phyloP scores from a whole-genome alignment of 2,113 vertebrate genomes.

The Mixornis gularis region DNA sequence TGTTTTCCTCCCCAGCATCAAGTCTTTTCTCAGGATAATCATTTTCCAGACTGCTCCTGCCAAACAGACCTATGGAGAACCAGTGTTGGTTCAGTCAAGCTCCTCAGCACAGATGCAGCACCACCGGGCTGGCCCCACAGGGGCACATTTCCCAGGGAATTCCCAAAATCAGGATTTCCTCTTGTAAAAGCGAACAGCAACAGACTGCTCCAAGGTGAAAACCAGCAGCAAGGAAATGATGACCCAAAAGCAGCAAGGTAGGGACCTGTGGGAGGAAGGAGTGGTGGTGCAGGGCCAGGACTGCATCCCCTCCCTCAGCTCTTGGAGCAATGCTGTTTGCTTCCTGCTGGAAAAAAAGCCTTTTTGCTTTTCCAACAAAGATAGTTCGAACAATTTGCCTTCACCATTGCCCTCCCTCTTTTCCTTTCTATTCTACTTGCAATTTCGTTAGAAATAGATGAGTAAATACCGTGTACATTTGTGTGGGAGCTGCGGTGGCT shows the following conservation, averaged over 20 bases:
- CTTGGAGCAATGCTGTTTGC: neutral
- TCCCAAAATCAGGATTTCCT: neutral
- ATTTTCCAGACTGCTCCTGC: neutral
- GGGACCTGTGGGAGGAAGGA: neutral
- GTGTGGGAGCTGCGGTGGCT: neutral
- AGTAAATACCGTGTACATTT: neutral
- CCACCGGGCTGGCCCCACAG: accelerated
- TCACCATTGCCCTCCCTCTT: neutral
- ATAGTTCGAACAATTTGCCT: neutral
- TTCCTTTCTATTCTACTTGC: neutral
- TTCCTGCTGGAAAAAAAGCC: neutral
- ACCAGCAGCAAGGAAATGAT: neutral
- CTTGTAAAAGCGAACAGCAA: neutral
- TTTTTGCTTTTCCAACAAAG: neutral
- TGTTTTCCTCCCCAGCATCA: neutral
- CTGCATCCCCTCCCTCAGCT: neutral
- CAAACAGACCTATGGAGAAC: neutral
- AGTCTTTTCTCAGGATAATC: neutral
- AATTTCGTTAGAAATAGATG: neutral
- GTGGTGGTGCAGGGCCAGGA: neutral
- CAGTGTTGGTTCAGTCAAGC: accelerated
- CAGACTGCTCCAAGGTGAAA: neutral
- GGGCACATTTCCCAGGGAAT: neutral
- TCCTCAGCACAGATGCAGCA: accelerated
- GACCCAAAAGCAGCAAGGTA: neutral